Percentiles rank a stretch among this genome's conserved stretches.
phyloP scores from a whole-genome alignment of 2,888 invertebrate genomes.

The Lordiphosa andalusiaca region DNA sequence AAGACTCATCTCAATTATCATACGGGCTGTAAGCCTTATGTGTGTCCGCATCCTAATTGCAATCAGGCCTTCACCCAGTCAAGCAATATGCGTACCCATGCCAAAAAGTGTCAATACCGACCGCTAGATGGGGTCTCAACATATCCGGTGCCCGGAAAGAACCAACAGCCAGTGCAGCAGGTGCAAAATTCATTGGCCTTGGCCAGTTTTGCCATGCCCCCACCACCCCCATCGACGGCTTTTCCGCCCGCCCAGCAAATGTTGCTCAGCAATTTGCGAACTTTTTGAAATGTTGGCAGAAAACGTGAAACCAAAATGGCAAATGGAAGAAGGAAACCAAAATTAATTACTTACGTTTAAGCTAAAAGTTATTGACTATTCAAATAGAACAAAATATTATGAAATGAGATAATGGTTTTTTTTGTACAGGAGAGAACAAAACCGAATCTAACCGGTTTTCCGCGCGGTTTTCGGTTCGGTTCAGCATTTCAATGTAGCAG shows the following conservation, averaged over 20 bases:
- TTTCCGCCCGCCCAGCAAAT: conserved; percentile 73
- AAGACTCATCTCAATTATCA: conserved; percentile 93
- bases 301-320: not conserved
- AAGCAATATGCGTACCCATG: conserved; percentile 92
- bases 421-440: too few relatives aligned
- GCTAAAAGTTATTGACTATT: not conserved
- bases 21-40: conserved; percentile 90
- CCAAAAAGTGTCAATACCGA: conserved; percentile 86
- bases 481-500: too few relatives aligned
- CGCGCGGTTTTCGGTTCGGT: too few relatives aligned
- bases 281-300: conserved; percentile 45
- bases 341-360: not conserved
- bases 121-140: conserved; percentile 56
- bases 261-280: conserved; percentile 67
- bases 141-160: conserved; percentile 31
- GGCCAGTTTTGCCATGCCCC: conserved; percentile 45
- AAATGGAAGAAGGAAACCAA: not conserved
- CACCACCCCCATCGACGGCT: conserved; percentile 31
- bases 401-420: too few relatives aligned
- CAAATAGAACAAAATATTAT: too few relatives aligned
- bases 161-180: conserved; percentile 25
- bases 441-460: too few relatives aligned
- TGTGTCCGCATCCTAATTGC: conserved; percentile 85
- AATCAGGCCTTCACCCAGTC: conserved; percentile 90
- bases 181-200: conserved; percentile 28